Evolutionary conservation across 2,888 invertebrate species (phyloP), one percentile per base, ranked within the genome.

Genomic region (Nowickia ferox): DNA sequence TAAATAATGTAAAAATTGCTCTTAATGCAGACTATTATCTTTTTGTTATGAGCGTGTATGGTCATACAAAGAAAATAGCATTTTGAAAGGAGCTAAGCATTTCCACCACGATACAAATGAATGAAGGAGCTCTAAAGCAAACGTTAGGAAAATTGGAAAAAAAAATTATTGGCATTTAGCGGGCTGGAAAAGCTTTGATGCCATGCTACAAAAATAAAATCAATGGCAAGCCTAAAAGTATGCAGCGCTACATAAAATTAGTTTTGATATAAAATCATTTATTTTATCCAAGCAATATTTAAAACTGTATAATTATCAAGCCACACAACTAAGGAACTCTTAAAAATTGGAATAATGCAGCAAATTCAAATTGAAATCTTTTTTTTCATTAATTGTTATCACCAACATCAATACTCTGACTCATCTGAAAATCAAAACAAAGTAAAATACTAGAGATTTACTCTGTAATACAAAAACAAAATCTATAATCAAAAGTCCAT

Each of bases 21-120:
- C 51, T 84, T 0, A 42, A 59, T 3, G 68, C 68, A 1, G 89
- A 89, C 1, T 89, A 91, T 75, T 89, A 92, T 87, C 87, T 88
- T 4, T 92, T 92, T 77, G 90, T 90, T 2, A 88, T 92, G 63
- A 92, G 91, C 61, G 68, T 79, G 4, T 88, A 88, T 46, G 92
- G 92, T 0, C 89, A 89, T 17, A 89, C 88, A 2, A 92, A 90
- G 78, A 84, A 86, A 53, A 22, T 86, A 1, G 46, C 6, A 6
- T 86, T 3, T 66, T 30, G 30, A 30, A 30, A 30, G 30, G 30
- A 30, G 6, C 5, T 30, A 30, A 6, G 6, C 5, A 6, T 30
- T 30, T 30, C 6, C 30, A 30, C 30, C 30, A 30, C 2, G 5
- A 6, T 30, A 30, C 30, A 30, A 30, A 30, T 30, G 30, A 30